Evolutionary conservation across 2,113 vertebrate genomes (phyloP).

Genomic region (Stictonetta naevosa): DNA sequence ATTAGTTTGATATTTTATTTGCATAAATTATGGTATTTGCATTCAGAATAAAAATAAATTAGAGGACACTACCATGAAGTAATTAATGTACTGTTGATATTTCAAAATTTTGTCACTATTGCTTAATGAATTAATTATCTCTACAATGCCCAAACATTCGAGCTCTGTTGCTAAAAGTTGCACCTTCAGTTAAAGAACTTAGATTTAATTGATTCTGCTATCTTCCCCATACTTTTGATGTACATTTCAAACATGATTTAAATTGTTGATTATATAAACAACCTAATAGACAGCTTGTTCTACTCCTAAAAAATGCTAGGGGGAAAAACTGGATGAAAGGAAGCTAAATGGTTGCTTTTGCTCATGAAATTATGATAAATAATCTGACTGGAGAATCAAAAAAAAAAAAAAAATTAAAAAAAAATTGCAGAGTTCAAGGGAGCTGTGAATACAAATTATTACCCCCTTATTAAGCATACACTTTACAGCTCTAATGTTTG

Average conservation of each 20-base stretch:
- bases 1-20: neutral
- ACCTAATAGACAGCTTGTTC: neutral
- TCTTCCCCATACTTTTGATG: neutral
- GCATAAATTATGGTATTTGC: neutral
- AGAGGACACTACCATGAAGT: neutral
- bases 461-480: neutral
- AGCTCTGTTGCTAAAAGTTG: neutral
- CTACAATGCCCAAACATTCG: neutral
- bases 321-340: neutral
- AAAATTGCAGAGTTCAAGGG: neutral
- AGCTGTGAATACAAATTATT: neutral
- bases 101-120: neutral
- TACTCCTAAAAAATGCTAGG: neutral
- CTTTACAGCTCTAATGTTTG: neutral
- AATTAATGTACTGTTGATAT: neutral
- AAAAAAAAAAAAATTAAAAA: neutral
- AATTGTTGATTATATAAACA: neutral
- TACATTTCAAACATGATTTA: neutral
- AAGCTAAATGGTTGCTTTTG: neutral
- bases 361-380: neutral
- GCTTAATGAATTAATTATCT: neutral
- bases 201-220: neutral
- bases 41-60: slow-evolving; percentile 21
- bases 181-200: neutral
- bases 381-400: neutral